Base-by-base conservation (phyloP, 2,797 vertebrate species). In the Silurus aristotelis region DNA sequence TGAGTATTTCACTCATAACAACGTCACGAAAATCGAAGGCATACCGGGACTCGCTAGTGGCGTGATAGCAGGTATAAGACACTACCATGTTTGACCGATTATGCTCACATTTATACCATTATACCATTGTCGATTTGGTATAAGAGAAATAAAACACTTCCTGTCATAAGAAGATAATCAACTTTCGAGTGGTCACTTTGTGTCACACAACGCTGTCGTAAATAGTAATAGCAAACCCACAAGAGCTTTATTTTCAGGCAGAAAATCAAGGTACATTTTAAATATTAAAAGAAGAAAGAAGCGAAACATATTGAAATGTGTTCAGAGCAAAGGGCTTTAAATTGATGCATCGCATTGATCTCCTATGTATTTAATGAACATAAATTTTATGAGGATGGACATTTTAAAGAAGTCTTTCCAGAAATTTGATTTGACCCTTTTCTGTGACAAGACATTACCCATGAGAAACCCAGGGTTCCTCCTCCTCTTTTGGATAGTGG, bases 21-120 rank as follows among this genome's bases (percentile, higher is more conserved):
- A 96, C 6, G 91, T 97, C 58, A 93, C 95, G 0, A 48, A 92
- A 75, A 94, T 97, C 5, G 64, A 91, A 46, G 97, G 95, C 22
- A 97, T 98, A 83, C 97, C 97, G 0, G 97, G 96, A 0, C 91
- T 97, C 85, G 94, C 95, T 85, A 97, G 97, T 14, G 94, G 96
- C 9, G 88, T 96, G 75, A 95, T 98, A 68, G 38, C 94, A 90
- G 96, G 97, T 97, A 84, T 52, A 52, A 60, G 5, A 73, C 43
- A 25, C 58, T 1, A 17, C 25, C 38, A 46, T 46, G 19, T 66
- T 61, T 3, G 1, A 43, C 19, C 13, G 9, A 22, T 77, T 20
- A 19, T 56, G 52, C 52, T 31, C n/a, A 22, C 75, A 6, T 22
- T 22, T 7, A 43, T 61, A 7, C 27, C 19, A 78, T 52, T 52